These are phyloP conservation scores for Nomia melanderi DNA, from an alignment of 1,140 invertebrate genomes.

Conservation along the genomic window DNA sequence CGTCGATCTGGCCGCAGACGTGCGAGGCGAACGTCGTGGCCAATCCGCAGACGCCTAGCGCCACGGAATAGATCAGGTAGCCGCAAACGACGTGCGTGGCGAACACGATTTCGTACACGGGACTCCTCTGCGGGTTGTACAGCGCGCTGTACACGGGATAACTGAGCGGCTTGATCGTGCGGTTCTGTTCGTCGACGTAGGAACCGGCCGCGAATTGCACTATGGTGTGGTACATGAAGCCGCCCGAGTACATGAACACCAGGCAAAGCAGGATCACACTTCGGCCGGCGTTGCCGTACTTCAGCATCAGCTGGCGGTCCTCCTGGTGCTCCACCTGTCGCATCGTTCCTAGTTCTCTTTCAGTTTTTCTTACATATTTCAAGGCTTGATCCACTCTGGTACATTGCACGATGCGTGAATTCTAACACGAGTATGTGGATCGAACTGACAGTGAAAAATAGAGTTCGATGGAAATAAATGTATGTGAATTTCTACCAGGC, in stretches of 20 bases:
- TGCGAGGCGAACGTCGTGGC: conserved; percentile 53
- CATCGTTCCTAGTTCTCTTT: no score
- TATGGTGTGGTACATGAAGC: conserved; percentile 40
- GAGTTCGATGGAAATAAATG: no score
- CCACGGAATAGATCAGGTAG: conserved; percentile 42
- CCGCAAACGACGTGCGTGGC: conserved; percentile 40
- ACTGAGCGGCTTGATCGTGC: conserved; percentile 44
- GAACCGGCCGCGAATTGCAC: conserved; percentile 27
- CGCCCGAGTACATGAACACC: conserved; percentile 54
- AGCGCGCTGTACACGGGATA: conserved; percentile 52
- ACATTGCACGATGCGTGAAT: no score
- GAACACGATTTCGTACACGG: conserved; percentile 56
- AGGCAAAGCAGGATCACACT: conserved; percentile 48
- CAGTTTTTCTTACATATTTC: background rate
- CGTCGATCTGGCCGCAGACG: conserved; percentile 60
- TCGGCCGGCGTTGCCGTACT: conserved; percentile 45
- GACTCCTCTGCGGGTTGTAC: conserved; percentile 30
- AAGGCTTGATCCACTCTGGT: no score
- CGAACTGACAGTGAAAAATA: no score
- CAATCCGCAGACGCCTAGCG: conserved; percentile 41
- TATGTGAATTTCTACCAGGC: no score
- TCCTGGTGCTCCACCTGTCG: conserved; percentile 24
- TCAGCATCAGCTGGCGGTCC: conserved; percentile 45
- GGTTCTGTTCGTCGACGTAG: conserved; percentile 39
- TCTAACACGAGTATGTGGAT: no score